phyloP scores from a whole-genome alignment of 1,140 invertebrate genomes.

The Ceratoteleas bidentatus region DNA sequence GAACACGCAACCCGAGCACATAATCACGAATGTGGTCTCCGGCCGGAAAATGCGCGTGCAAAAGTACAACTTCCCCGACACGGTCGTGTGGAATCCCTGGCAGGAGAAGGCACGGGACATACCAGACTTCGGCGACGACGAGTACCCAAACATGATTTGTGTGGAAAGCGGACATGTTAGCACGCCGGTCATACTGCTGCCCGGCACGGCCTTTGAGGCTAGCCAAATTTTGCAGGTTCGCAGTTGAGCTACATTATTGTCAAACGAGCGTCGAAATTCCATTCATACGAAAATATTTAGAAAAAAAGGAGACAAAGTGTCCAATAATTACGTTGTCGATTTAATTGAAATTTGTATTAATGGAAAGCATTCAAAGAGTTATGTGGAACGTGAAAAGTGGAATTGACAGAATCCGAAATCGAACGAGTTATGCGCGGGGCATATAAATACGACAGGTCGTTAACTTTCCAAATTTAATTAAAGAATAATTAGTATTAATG shows the following conservation, averaged over 20 bases:
- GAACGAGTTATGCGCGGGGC: neutral
- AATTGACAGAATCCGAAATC: neutral
- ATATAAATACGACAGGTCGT: neutral
- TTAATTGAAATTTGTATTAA: neutral
- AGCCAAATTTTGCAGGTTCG: constrained; percentile 91
- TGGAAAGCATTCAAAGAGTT: too few relatives aligned
- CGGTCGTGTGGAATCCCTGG: constrained; percentile 99
- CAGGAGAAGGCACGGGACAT: constrained; percentile 94
- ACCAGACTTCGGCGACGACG: constrained; percentile 96
- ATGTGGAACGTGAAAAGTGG: too few relatives aligned
- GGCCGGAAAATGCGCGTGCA: constrained; percentile 94
- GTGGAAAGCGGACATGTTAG: constrained; percentile 95
- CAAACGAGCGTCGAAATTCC: too few relatives aligned
- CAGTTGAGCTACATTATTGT: too few relatives aligned
- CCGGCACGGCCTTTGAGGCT: constrained; percentile 93
- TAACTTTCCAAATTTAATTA: neutral
- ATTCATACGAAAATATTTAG: too few relatives aligned
- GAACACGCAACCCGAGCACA: constrained; percentile 94
- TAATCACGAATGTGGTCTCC: constrained; percentile 95
- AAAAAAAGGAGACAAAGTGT: too few relatives aligned
- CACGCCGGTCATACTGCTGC: constrained; percentile 90
- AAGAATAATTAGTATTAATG: constrained; percentile 1
- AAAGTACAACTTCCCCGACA: constrained; percentile 97
- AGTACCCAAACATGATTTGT: constrained; percentile 97
- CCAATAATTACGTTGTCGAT: neutral